Evolutionary conservation across 2,797 vertebrate genomes (phyloP).

Genomic region (Otolemur crassicaudatus): DNA sequence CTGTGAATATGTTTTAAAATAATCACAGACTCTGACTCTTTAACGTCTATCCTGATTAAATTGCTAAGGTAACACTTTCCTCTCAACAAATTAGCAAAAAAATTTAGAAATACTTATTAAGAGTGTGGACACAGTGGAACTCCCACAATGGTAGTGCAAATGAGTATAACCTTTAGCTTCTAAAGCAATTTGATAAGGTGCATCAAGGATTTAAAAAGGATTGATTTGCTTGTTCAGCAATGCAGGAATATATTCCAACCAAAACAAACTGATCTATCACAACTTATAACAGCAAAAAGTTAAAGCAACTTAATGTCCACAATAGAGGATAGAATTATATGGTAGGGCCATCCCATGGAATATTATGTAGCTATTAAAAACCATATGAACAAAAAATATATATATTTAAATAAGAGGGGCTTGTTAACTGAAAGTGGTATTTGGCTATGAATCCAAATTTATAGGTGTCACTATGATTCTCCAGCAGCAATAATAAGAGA

Average conservation of each 20-base stretch:
- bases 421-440: neutral
- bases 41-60: constrained; percentile 43
- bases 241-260: neutral
- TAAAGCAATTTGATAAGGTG: neutral
- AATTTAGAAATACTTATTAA: neutral
- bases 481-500: neutral
- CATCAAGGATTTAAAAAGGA: constrained; percentile 38
- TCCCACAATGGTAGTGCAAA: neutral
- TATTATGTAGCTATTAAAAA: constrained; percentile 21
- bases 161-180: constrained; percentile 12
- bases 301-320: neutral
- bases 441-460: neutral
- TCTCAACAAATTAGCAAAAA: neutral
- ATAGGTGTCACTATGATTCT: neutral
- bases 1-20: constrained; percentile 23
- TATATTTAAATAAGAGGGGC: neutral
- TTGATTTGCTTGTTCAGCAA: neutral
- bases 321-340: too few relatives aligned
- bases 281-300: neutral
- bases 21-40: neutral
- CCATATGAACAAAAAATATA: neutral
- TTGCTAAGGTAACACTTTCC: neutral
- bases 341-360: neutral
- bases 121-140: neutral
- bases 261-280: neutral